These are phyloP conservation scores for Thereva unica DNA, from an alignment of 2,888 invertebrate species.

Conservation along the genomic window DNA sequence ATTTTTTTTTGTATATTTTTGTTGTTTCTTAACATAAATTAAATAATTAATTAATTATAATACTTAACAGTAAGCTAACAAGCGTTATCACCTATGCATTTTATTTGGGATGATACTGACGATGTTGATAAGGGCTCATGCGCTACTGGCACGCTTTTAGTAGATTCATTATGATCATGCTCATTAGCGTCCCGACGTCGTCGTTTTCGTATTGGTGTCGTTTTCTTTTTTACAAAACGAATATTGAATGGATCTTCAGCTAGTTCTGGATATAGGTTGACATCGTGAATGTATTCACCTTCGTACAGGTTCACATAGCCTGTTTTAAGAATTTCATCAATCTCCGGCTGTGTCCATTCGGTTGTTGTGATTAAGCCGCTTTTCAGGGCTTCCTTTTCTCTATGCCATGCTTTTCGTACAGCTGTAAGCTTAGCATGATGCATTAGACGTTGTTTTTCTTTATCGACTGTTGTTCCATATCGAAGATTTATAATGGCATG, in stretches of 20 bases:
- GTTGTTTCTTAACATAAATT: conserved; percentile 36
- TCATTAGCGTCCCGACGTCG: conserved; percentile 55
- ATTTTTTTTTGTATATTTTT: conserved; percentile 22
- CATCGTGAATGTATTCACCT: conserved; percentile 89
- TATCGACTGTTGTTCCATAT: conserved; percentile 90
- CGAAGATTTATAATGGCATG: conserved; percentile 90
- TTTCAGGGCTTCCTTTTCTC: conserved; percentile 83
- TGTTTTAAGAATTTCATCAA: conserved; percentile 83
- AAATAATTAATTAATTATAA: conserved; percentile 26
- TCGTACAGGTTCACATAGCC: conserved; percentile 86
- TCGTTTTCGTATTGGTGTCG: conserved; percentile 71
- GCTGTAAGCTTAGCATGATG: conserved; percentile 89
- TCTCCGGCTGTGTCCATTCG: conserved; percentile 87
- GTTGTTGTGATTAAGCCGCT: conserved; percentile 74
- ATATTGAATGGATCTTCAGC: conserved; percentile 96
- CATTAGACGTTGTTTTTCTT: conserved; percentile 85
- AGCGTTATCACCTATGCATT: conserved; percentile 45
- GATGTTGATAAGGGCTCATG: conserved; percentile 46
- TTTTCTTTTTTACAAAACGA: conserved; percentile 81
- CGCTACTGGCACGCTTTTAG: conserved; percentile 22
- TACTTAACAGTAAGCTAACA: conserved; percentile 46
- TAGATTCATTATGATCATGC: conserved; percentile 36
- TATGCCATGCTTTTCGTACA: conserved; percentile 89
- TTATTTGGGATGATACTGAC: conserved; percentile 45
- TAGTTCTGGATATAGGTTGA: conserved; percentile 86